Base-by-base conservation (phyloP, 2,113 vertebrate genomes). In the Hirundichthys speculiger region DNA sequence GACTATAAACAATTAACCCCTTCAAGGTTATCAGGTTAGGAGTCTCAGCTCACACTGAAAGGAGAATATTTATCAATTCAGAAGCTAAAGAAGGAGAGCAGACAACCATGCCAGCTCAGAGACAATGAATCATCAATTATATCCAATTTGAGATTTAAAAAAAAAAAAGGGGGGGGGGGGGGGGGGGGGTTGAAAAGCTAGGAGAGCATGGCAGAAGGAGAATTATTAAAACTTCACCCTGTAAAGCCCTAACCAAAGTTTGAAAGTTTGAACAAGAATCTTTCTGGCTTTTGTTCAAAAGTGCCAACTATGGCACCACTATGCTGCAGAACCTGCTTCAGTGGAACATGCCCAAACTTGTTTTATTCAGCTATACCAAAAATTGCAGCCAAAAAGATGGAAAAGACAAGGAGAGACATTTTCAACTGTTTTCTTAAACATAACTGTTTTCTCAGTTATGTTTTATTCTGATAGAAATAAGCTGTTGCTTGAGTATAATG, bases 331-430 rank as follows among this genome's bases (percentile, higher is more conserved):
- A 40, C 59, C 21, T 40, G 49, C 59, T 38, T 43, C 15, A 38
- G 40, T 34, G 34, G 27, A 21, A n/a, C 55, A 24, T 39, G 58
- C 46, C 21, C 19, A 39, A 61, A 55, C 68, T 41, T 55, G 72
- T 46, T 12, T 16, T 34, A 25, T 55, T 55, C 16, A 61, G n/a
- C 13, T n/a, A 7, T 39, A 45, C 20, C 21, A 49, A 25, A 10
- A 1, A 38, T 9, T 9, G 10, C 1, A 65, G n/a, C 15, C 34
- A 13, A 11, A 25, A 9, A 39, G 9, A 3, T 2, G 4, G 20
- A 18, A 50, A n/a, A n/a, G 16, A 27, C 5, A 12, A 45, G 18
- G 43, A 45, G 3, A 2, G 18, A 19, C 43, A 41, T 13, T 25
- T 47, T 41, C 42, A 30, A 15, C 42, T 42, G 1, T 25, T 49